Percentiles rank a stretch among this genome's conserved stretches.
Conservation (phyloP, 2,113 vertebrate species). For the Trochalopteron elliotii region DNA sequence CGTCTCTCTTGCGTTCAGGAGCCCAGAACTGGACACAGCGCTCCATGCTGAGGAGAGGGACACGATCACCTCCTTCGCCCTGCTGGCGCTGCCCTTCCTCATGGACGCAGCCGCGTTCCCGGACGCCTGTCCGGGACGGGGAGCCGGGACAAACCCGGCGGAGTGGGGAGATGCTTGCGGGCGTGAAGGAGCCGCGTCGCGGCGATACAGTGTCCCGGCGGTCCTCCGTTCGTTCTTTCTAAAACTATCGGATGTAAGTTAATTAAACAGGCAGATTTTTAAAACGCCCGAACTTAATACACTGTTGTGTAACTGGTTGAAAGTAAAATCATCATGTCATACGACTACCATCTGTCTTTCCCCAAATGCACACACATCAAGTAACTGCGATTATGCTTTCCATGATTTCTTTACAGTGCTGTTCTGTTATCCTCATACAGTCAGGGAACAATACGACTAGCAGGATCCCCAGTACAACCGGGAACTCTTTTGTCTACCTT, state of each 20-base stretch:
- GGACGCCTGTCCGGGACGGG: not conserved
- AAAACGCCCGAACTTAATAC: not conserved
- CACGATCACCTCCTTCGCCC: not conserved
- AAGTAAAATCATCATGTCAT: not conserved
- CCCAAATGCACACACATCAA: not conserved
- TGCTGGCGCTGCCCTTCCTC: not conserved
- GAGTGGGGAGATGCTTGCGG: not conserved
- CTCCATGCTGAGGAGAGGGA: not conserved
- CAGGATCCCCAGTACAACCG: not conserved
- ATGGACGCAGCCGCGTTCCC: fast-evolving
- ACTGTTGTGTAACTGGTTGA: not conserved
- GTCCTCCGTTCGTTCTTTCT: not conserved
- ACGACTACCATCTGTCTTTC: not conserved
- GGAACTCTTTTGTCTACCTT: not conserved
- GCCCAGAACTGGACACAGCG: too few species aligned
- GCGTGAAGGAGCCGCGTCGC: too few species aligned
- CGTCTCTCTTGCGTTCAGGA: not conserved
- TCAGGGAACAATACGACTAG: not conserved
- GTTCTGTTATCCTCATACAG: not conserved
- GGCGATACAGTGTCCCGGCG: not conserved
- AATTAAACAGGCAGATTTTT: not conserved
- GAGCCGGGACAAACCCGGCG: not conserved
- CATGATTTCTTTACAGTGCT: not conserved
- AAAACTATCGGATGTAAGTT: not conserved
- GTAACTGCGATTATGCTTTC: not conserved